Evolutionary conservation across 2,113 vertebrate genomes (phyloP).

Genomic region (Piaya cayana): DNA sequence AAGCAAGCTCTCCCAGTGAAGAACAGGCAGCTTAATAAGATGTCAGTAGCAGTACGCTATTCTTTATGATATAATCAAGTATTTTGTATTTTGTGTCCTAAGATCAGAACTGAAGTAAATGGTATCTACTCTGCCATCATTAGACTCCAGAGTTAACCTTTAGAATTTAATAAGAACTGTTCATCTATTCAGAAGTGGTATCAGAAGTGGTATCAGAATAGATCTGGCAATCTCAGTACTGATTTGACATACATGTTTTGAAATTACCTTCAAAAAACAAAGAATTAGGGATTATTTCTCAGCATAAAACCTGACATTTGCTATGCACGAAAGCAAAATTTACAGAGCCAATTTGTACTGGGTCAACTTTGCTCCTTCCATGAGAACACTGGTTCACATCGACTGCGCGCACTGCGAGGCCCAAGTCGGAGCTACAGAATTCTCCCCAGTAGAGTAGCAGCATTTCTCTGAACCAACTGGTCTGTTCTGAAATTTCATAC

Average conservation of each 20-base stretch:
- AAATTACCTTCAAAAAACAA: not conserved
- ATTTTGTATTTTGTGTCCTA: not conserved
- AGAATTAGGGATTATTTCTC: not conserved
- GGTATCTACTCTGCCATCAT: not conserved
- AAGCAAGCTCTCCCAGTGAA: not conserved
- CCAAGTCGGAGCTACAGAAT: not conserved
- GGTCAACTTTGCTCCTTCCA: not conserved
- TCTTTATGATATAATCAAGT: not conserved
- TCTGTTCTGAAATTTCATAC: not conserved
- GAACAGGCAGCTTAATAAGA: not conserved
- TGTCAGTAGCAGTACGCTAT: not conserved
- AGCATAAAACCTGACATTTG: not conserved
- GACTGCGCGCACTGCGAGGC: not conserved
- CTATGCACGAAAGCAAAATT: not conserved
- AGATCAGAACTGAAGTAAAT: not conserved
- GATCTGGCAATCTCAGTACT: not conserved
- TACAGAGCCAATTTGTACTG: not conserved
- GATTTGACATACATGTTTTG: accelerated
- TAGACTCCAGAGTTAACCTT: constrained; percentile 16
- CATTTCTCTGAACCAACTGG: not conserved
- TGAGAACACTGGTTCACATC: accelerated
- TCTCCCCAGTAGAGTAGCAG: not conserved
- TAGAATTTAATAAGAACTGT: not conserved
- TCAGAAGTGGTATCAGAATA: not conserved
- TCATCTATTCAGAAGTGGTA: not conserved